Conservation (phyloP, 2,888 invertebrate species). For the Orthosia gracilis region DNA sequence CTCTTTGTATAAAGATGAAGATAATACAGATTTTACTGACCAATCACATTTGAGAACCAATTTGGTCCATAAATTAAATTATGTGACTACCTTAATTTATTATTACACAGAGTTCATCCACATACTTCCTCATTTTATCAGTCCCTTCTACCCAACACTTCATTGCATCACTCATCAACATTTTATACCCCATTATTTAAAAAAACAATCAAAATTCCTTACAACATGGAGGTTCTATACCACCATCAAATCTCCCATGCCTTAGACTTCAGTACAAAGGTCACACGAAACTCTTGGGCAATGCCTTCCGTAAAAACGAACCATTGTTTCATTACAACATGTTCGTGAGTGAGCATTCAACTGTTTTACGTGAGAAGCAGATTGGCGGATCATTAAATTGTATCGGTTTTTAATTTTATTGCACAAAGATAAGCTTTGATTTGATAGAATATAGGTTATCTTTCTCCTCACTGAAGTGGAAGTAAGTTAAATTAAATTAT, state of each 20-base stretch:
- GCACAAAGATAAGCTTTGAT: background rate
- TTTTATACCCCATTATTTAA: conserved; percentile 1
- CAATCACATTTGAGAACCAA: too few relatives aligned
- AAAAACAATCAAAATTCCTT: conserved; percentile 18
- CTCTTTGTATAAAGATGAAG: too few relatives aligned
- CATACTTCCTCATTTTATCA: background rate
- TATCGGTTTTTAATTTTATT: conserved; percentile 27
- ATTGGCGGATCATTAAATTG: conserved; percentile 51
- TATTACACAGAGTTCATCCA: background rate
- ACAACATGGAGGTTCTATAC: too few relatives aligned
- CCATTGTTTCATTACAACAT: conserved; percentile 81
- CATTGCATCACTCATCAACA: background rate
- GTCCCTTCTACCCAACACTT: conserved; percentile 3
- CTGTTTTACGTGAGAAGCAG: conserved; percentile 63
- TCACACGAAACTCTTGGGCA: conserved; percentile 81
- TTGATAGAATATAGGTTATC: too few relatives aligned
- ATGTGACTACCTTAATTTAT: background rate
- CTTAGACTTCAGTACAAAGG: conserved; percentile 75
- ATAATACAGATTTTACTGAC: too few relatives aligned
- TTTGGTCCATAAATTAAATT: background rate
- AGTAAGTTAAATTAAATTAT: too few relatives aligned
- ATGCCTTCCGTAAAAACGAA: conserved; percentile 85
- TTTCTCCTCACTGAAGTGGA: too few relatives aligned
- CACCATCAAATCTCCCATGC: conserved; percentile 45
- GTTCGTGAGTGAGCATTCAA: conserved; percentile 57